phyloP scores from a whole-genome alignment of 1,140 invertebrate genomes.

The Nebria ingens region DNA sequence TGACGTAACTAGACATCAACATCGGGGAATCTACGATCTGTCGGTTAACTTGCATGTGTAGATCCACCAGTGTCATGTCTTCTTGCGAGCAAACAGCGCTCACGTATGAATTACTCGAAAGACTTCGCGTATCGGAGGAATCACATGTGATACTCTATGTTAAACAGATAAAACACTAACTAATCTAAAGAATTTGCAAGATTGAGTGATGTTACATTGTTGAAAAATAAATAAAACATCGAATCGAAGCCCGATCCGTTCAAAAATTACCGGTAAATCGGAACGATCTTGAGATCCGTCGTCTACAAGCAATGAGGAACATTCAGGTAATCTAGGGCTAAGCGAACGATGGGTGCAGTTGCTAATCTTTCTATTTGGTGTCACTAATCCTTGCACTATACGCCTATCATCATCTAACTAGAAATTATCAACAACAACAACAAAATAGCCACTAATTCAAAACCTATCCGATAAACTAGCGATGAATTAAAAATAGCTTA shows the following conservation, averaged over 20 bases:
- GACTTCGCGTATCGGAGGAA: slow-evolving; percentile 50
- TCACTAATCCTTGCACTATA: slow-evolving; percentile 28
- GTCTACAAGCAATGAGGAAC: not conserved
- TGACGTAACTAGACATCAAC: slow-evolving; percentile 89
- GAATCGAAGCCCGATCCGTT: no score
- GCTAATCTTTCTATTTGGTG: slow-evolving; percentile 23
- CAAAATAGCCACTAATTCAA: not conserved
- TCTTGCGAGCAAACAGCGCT: slow-evolving; percentile 90
- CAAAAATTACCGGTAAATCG: not conserved
- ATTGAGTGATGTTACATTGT: no score
- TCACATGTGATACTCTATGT: not conserved
- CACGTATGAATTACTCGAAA: slow-evolving; percentile 79
- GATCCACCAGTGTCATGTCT: slow-evolving; percentile 83
- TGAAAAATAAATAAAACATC: not conserved
- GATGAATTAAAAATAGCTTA: slow-evolving; percentile 18
- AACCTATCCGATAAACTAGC: no score
- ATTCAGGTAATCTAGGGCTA: not conserved
- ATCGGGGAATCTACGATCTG: slow-evolving; percentile 87
- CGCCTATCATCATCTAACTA: slow-evolving; percentile 19
- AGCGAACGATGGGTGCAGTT: not conserved
- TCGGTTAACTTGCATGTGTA: slow-evolving; percentile 91
- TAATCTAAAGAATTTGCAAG: no score
- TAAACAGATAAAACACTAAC: no score
- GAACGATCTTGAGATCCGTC: not conserved
- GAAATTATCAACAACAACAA: slow-evolving; percentile 1